phyloP scores from a whole-genome alignment of 30 jellyfish, hydroid and myxozoan species.

The Clytia hemisphaerica region DNA sequence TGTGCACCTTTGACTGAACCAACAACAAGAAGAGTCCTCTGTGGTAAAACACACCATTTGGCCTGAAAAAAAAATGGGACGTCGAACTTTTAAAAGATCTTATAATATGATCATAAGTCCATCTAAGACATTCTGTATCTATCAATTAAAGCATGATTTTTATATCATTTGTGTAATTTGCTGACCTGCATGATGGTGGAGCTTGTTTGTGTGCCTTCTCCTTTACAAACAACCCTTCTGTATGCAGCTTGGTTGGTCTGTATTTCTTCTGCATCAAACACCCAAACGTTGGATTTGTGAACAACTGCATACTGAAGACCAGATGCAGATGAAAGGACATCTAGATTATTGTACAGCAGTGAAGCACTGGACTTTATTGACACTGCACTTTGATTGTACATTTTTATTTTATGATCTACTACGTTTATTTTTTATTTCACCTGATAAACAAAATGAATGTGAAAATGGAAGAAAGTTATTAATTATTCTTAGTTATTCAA shows the following conservation, averaged over 20 bases:
- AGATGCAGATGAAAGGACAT: constrained; percentile 38
- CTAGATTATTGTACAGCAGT: constrained; percentile 74
- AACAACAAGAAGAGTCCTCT: constrained; percentile 62
- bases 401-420: no score
- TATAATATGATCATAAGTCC: not conserved
- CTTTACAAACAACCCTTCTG: constrained; percentile 83
- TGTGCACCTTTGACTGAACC: constrained; percentile 91
- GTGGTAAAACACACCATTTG: constrained; percentile 90
- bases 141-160: not conserved
- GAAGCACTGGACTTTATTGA: constrained; percentile 96
- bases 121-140: not conserved
- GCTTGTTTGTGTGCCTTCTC: constrained; percentile 72
- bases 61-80: constrained; percentile 43
- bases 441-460: no score
- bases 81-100: not conserved
- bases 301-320: constrained; percentile 49
- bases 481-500: no score
- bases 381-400: constrained; percentile 57
- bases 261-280: constrained; percentile 56
- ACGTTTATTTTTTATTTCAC: no score
- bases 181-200: constrained; percentile 78
- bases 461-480: no score
- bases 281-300: constrained; percentile 91
- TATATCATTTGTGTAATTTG: not conserved
- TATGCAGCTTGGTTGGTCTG: constrained; percentile 38